Base-by-base conservation (phyloP, 2,888 invertebrate genomes). In the Periphyllus acericola region DNA sequence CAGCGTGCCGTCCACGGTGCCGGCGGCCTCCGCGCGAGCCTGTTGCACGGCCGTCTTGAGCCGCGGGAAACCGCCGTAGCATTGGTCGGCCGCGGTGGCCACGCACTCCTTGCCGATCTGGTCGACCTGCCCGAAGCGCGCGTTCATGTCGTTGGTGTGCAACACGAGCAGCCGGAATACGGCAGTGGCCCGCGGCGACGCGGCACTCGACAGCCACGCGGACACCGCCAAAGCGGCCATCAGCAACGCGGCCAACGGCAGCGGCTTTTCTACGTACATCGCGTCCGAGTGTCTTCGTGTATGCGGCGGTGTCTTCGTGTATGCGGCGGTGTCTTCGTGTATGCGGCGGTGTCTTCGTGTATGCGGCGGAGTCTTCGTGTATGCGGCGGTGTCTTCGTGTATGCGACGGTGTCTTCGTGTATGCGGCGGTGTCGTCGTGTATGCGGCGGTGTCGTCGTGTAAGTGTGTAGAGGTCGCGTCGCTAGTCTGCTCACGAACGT, bases 101-200 rank as follows among this genome's bases (percentile, higher is more conserved):
- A 91, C 90, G 90, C 94, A 94, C 9, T 91, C 89, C 3, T 95
- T 95, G 40, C 95, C 95, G 88, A 93, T 93, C 89, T 93, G 93
- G 46, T 95, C 95, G 0, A 96, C 96, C 92, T 97, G 90, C 36
- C 90, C 89, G 85, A 91, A 89, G 90, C 93, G 93, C 0, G 96
- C 95, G 91, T 98, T 98, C 94, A 98, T 96, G 91, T 98, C 98
- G 92, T 98, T 98, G 90, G 96, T 97, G 92, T 98, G 98, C 0
- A 98, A 92, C 84, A 98, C 94, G 0, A 95, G 93, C 76, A 98
- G 92, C 89, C 95, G 94, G 90, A 94, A 93, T 90, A 92, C 90
- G 32, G n/a, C n/a, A n/a, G n/a, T n/a, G n/a, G n/a, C n/a, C 14
- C 46, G 25, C 25, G 68, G 32, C 17, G 76, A 36, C 32, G 21